Base-by-base conservation (phyloP, 2,797 vertebrate species). In the Lutjanus argentimaculatus region DNA sequence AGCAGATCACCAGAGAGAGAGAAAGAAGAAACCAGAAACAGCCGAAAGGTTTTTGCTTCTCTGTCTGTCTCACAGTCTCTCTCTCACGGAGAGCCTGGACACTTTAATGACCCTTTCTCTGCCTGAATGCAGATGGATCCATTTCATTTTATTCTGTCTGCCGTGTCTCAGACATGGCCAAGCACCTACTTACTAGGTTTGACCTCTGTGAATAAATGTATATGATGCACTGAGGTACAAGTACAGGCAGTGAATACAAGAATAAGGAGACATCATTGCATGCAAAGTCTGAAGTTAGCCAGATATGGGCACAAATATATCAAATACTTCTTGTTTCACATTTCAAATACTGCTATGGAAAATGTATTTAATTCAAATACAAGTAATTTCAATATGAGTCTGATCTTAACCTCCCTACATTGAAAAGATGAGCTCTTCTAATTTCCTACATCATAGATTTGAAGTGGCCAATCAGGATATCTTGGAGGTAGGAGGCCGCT, bases 141-240 rank as follows among this genome's bases (percentile, higher is more conserved):
- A 51, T 90, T 91, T 89, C 59, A 85, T 92, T 94, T 86, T 51
- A 87, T 89, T 84, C 77, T 80, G 61, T 63, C 61, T 22, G 58
- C 59, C 8, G 25, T 81, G 55, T 69, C 46, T 52, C 65, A 80
- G 75, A 85, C 67, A 76, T 56, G 30, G 58, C 64, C 62, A 67
- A 61, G 63, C 64, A 73, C 40, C n/a, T 16, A 42, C 62, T 83
- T 61, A 40, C 69, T 53, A 21, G 56, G 75, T 88, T 74, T 91
- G 85, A 90, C 87, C 82, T 89, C 78, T 69, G 51, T 91, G 89
- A 93, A 88, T 92, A 88, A 83, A 91, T 92, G 78, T 87, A 89
- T 88, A 88, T 80, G 66, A 89, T 83, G 74, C 72, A 57, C 68
- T 73, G 55, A 80, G 75, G 80, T 52, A 67, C 75, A 88, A 69